Base-by-base conservation (phyloP, 2,113 vertebrate genomes). In the Ochotona curzoniae region DNA sequence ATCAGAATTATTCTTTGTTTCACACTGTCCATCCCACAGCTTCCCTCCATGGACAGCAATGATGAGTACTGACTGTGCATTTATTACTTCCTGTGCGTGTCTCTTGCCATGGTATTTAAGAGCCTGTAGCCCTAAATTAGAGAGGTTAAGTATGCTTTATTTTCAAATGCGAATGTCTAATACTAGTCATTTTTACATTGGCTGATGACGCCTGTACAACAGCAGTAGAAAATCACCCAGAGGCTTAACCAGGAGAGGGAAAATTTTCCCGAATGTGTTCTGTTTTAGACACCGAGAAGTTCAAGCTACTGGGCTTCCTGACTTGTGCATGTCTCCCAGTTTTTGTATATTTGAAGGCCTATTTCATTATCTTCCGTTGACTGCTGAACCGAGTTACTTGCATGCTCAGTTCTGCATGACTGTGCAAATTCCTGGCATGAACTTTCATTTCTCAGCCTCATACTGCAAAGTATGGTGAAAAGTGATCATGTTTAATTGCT, bases 321-420 rank as follows among this genome's bases (percentile, higher is more conserved):
- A 7, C 71, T 92, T 80, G 15, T 91, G 38, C 80, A 63, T 88
- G 54, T 23, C 4, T 0, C 21, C 74, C 71, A 8, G 20, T 81
- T 95, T 94, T 89, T 54, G 79, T 23, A 79, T 74, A 64, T 0
- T 83, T 83, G 94, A 87, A 94, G n/a, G 67, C 71, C 87, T 0
- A 0, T 32, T 74, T 93, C 70, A 28, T 88, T 95, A 85, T 93
- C 32, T 54, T 93, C 35, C 63, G 94, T 96, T 93, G 57, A 90
- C 73, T 91, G 83, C 93, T 89, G 80, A 94, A 91, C 61, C 87
- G 54, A 97, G 83, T 86, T 96, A 30, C 92, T 97, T 97, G 49
- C 63, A 54, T 61, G 66, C 61, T 51, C 86, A 93, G 64, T 97
- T 97, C 84, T 96, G 80, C 80, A 85, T 71, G 87, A 93, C 63